Conservation (phyloP, 2,797 vertebrate species). For the Eremophila alpestris region DNA sequence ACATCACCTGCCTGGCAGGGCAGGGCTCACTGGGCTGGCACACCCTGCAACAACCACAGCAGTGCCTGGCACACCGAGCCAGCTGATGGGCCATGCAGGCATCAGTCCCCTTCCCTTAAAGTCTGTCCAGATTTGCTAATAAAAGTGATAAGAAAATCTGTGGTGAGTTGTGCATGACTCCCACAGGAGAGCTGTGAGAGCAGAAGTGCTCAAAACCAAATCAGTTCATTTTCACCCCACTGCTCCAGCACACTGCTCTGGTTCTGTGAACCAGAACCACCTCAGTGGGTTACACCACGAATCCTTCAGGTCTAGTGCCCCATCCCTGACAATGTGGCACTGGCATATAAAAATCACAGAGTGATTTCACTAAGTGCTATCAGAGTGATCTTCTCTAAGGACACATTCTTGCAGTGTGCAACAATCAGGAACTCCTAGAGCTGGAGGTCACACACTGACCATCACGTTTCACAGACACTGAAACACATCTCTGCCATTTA, state of each 20-base stretch:
- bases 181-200: accelerated
- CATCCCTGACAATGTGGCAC: background rate
- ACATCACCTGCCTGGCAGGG: background rate
- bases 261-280: background rate
- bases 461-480: background rate
- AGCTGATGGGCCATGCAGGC: background rate
- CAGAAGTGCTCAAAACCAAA: background rate
- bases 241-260: accelerated
- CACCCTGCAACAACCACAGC: background rate
- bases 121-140: background rate
- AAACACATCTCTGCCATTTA: background rate
- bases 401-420: background rate
- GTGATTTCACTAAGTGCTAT: background rate
- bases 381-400: background rate
- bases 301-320: background rate
- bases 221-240: background rate
- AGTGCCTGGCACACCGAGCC: background rate
- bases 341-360: background rate
- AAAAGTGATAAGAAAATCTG: background rate
- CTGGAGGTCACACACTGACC: background rate
- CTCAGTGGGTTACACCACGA: background rate
- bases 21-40: background rate
- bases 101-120: background rate
- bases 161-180: accelerated
- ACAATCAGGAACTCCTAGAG: background rate